Conservation (phyloP, 2,113 vertebrate genomes). For the Hydropotes inermis region DNA sequence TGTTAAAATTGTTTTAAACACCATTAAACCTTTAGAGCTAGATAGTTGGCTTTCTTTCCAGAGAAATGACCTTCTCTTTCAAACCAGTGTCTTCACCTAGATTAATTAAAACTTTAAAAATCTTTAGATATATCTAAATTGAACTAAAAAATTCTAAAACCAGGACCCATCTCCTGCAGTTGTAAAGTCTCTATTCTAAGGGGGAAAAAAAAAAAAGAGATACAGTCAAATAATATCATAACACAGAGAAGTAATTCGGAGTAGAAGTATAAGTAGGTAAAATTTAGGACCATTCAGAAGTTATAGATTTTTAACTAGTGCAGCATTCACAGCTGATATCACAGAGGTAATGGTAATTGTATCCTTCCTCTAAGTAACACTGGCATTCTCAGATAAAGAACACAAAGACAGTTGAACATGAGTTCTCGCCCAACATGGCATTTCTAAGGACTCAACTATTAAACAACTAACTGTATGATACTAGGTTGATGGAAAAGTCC, state of each 20-base stretch:
- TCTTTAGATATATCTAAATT: slow-evolving; percentile 7
- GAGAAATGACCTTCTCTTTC: slow-evolving; percentile 68
- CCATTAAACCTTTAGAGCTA: slow-evolving; percentile 67
- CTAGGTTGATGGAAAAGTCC: background rate
- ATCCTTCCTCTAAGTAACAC: background rate
- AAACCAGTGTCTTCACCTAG: slow-evolving; percentile 9
- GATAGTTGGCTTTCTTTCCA: slow-evolving; percentile 45
- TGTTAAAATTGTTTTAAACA: slow-evolving; percentile 77
- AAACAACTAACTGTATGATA: background rate
- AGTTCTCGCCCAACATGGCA: background rate
- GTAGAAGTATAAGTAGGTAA: background rate
- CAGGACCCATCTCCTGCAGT: background rate
- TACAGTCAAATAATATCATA: background rate
- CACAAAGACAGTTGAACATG: background rate
- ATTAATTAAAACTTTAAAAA: slow-evolving; percentile 54
- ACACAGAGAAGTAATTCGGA: background rate
- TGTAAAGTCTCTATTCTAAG: background rate
- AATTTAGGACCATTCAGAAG: background rate
- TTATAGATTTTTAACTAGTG: background rate
- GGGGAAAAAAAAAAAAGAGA: background rate
- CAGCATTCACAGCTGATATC: background rate
- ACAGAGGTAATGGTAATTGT: background rate
- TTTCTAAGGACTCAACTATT: background rate
- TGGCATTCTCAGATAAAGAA: background rate
- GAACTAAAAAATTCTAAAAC: slow-evolving; percentile 7